Percentiles rank a stretch among this genome's conserved stretches.
Conservation (phyloP, 2,113 vertebrate species). For the Pantherophis guttatus region DNA sequence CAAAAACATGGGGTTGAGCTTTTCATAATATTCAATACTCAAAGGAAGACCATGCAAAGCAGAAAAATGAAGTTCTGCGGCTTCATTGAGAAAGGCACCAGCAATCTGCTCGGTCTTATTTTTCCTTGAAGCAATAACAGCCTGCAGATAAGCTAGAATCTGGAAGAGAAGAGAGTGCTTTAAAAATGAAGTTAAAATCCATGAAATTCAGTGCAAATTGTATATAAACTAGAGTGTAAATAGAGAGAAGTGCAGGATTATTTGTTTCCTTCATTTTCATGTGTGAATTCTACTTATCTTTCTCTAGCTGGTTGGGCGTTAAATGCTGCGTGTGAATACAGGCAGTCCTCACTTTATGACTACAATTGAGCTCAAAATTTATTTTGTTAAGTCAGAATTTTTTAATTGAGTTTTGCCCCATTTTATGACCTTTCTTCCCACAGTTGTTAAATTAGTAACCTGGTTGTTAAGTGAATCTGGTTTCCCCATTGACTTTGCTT, state of each 20-base stretch:
- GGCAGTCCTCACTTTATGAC: too few species aligned
- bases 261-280: background rate
- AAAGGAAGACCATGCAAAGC: slow-evolving; percentile 62
- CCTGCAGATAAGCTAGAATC: slow-evolving; percentile 71
- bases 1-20: slow-evolving; percentile 71
- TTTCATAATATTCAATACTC: slow-evolving; percentile 71
- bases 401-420: too few species aligned
- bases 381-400: too few species aligned
- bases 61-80: slow-evolving; percentile 66
- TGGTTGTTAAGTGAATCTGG: too few species aligned
- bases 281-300: background rate
- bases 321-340: background rate
- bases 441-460: too few species aligned
- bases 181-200: background rate
- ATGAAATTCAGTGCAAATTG: background rate
- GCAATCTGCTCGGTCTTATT: slow-evolving; percentile 47
- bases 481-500: too few species aligned
- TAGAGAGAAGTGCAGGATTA: background rate
- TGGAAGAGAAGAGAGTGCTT: slow-evolving; percentile 31
- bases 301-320: background rate
- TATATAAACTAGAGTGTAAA: background rate
- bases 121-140: slow-evolving; percentile 61
- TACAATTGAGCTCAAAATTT: too few species aligned
- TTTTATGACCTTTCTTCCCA: too few species aligned
- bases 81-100: slow-evolving; percentile 59